A percentile compares a stretch with the other conserved stretches of the same genome.
Evolutionary conservation across 1,140 invertebrate species (phyloP).

Genomic region (Drosophila parvula): DNA sequence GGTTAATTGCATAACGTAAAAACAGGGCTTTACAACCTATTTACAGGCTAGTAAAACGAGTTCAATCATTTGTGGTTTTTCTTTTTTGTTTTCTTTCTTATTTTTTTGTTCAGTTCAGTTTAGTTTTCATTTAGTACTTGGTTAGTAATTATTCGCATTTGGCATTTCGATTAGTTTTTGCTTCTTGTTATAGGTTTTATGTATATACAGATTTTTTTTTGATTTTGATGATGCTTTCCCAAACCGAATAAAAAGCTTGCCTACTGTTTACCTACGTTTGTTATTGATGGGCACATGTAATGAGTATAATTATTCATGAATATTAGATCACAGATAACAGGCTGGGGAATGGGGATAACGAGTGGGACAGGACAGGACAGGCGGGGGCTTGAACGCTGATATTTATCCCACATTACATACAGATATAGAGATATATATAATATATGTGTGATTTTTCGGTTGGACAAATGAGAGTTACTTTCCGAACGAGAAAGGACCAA

Average conservation of each 20-base stretch:
- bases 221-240: slow-evolving; percentile 33
- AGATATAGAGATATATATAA: slow-evolving; percentile 7
- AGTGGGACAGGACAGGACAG: neutral
- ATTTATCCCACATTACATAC: slow-evolving; percentile 7
- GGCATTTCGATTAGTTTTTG: slow-evolving; percentile 33
- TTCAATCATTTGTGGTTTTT: slow-evolving; percentile 71
- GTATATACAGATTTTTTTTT: slow-evolving; percentile 33
- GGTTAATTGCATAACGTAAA: slow-evolving; percentile 76
- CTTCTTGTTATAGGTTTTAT: slow-evolving; percentile 24
- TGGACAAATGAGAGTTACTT: slow-evolving; percentile 30
- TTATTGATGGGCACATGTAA: slow-evolving; percentile 23
- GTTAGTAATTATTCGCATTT: slow-evolving; percentile 12
- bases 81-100: too few relatives aligned
- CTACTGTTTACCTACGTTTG: slow-evolving; percentile 21
- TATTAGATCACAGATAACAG: slow-evolving; percentile 2
- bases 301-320: slow-evolving; percentile 24
- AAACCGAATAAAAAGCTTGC: slow-evolving; percentile 35
- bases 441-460: slow-evolving; percentile 7
- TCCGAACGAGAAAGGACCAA: slow-evolving; percentile 24
- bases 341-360: neutral
- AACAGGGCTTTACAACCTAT: slow-evolving; percentile 84
- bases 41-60: slow-evolving; percentile 84
- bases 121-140: slow-evolving; percentile 28
- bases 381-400: neutral
- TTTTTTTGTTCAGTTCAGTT: slow-evolving; percentile 20